phyloP scores from a whole-genome alignment of 2,113 vertebrate species.

The Crotalus tigris region DNA sequence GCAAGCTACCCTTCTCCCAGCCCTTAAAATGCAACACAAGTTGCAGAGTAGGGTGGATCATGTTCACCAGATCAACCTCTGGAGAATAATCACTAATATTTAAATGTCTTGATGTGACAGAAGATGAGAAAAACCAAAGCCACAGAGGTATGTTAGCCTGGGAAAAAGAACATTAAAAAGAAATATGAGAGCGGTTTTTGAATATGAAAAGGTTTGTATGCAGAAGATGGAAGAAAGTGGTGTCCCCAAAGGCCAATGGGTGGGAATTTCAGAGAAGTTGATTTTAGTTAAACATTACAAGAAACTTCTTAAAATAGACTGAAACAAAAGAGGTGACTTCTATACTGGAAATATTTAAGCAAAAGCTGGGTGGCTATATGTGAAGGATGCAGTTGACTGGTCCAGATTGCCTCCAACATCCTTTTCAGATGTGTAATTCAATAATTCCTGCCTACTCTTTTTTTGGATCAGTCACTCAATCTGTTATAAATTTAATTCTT shows the following conservation, averaged over 20 bases:
- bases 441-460: neutral
- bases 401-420: neutral
- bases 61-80: neutral
- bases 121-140: neutral
- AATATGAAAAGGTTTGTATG: neutral
- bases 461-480: neutral
- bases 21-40: neutral
- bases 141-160: neutral
- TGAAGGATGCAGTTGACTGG: neutral
- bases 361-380: neutral
- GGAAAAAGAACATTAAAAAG: neutral
- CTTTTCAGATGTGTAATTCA: neutral
- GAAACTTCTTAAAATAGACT: neutral
- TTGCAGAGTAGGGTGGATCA: neutral
- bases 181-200: neutral
- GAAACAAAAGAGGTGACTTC: neutral
- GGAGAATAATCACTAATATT: neutral
- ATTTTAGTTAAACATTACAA: neutral
- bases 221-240: neutral
- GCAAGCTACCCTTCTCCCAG: neutral
- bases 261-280: neutral
- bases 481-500: neutral
- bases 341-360: neutral
- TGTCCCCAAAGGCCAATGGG: neutral
- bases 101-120: neutral